Conservation (phyloP, 2,113 vertebrate species). For the Hypanus sabinus region DNA sequence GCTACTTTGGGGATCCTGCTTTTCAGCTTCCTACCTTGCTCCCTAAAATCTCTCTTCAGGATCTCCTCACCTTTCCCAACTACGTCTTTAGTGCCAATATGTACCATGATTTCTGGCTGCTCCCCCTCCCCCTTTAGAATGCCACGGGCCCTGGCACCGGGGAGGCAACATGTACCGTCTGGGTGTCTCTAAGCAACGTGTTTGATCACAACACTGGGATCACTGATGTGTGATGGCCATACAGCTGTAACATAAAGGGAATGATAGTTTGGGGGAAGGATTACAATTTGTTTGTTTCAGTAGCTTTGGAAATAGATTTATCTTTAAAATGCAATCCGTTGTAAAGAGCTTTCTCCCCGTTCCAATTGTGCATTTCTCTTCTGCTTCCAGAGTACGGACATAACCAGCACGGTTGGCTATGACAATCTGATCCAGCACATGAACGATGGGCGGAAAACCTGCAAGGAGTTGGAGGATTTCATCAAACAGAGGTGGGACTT, state of each 20-base stretch:
- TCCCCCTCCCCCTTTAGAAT: too few species aligned
- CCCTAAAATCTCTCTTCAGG: too few species aligned
- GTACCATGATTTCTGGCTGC: too few species aligned
- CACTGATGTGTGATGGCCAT: not conserved
- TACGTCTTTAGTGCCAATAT: too few species aligned
- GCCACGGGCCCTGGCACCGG: too few species aligned
- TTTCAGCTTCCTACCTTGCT: too few species aligned
- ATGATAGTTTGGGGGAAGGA: not conserved
- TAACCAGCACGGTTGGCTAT: conserved; percentile 74
- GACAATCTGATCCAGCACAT: conserved; percentile 80
- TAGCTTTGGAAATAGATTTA: not conserved
- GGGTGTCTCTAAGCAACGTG: too few species aligned
- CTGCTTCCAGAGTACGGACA: conserved; percentile 64
- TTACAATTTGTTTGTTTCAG: not conserved
- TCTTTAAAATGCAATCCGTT: not conserved
- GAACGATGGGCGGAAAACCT: conserved; percentile 82
- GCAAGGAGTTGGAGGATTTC: conserved; percentile 93
- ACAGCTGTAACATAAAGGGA: not conserved
- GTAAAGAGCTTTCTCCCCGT: not conserved
- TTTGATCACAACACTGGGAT: not conserved
- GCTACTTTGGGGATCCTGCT: too few species aligned
- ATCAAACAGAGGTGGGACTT: conserved; percentile 77
- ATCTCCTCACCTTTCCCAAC: too few species aligned
- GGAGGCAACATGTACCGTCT: too few species aligned
- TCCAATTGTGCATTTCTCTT: not conserved